Evolutionary conservation across 1,140 invertebrate genomes (phyloP), one percentile per base, ranked within the genome.

Genomic region (Drosophila funebris): DNA sequence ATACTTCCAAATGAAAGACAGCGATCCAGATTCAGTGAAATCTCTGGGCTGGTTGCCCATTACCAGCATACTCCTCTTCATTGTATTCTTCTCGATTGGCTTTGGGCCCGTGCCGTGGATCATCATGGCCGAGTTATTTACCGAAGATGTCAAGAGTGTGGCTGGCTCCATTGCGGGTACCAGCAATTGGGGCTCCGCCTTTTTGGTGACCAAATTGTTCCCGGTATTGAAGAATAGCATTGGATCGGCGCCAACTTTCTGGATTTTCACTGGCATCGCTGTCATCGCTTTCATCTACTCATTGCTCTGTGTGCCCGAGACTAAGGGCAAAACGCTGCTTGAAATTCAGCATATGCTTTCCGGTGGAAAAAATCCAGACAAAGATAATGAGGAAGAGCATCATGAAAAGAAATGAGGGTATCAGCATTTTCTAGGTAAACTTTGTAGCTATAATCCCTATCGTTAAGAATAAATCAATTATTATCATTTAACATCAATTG

Each of bases 81-180:
- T 97, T 54, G 81, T 96, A 27, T 93, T 95, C 5, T 97, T 96
- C 92, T 95, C 95, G 0, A 87, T 97, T 2, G 96, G 96, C 14
- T 96, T 96, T 73, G 96, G 96, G 0, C 96, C 96, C 0, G 94
- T 97, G 39, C 96, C 96, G 0, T 97, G 96, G 94, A 93, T 96
- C 73, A 93, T 97, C 68, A 94, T 96, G 69, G 94, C 95, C 1
- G 96, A 97, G 92, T 89, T 96, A 72, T 96, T 96, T 92, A 93
- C 96, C 56, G 92, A 95, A 76, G 94, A 96, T 52, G 93, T 97
- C 11, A 96, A 96, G 61, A 96, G 95, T 72, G 94, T 96, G 29
- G 95, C 96, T 22, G 93, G 93, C 77, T 94, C 96, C 0, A 94
- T 97, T 77, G 95, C 96, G 3, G 95, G 95, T 37, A 93, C 94